Base-by-base conservation (phyloP, 2,888 invertebrate genomes). In the Hydroisotoma schaefferi region DNA sequence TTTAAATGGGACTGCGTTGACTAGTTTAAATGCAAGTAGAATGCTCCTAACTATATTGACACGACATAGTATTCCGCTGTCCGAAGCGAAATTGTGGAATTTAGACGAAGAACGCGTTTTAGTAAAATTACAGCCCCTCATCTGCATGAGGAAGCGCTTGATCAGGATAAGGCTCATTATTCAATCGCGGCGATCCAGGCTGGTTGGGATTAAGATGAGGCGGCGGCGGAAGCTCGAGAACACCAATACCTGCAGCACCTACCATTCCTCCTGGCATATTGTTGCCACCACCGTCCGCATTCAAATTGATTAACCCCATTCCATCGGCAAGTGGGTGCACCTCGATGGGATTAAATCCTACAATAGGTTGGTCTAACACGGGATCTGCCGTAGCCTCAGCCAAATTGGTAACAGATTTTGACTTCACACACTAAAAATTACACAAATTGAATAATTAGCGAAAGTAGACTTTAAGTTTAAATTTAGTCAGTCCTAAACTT, bases 371-470 rank as follows among this genome's bases (percentile, higher is more conserved):
- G 46, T 85, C 85, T 22, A 87, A 80, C 0, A 84, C 87, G 0
- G 92, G 92, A 78, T 94, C 94, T 0, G 94, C 94, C 0, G 93
- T 91, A 0, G 94, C 94, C 74, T 94, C 94, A 0, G 94, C 94
- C 65, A 98, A 80, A 79, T 98, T 97, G 10, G 95, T 97, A 27
- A 97, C 94, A 0, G 94, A 94, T 76, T 98, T 97, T 2, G 94
- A 94, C 78, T 95, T 97, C 57, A 98, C 94, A 76, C 97, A 98
- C 80, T 98, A 75, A 63, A 56, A 23, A 69, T 12, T 8, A 47
- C 25, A 47, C 47, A 18, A 18, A 47, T 22, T 22, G 27, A 47
- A 27, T 27, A 40, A 27, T 33, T 62, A 40, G 22, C 15, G 18
- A 44, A 59, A n/a, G n/a, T n/a, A n/a, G 23, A 18, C 37, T 10